Base-by-base conservation (phyloP, 2,113 vertebrate genomes). In the Xenopus laevis region DNA sequence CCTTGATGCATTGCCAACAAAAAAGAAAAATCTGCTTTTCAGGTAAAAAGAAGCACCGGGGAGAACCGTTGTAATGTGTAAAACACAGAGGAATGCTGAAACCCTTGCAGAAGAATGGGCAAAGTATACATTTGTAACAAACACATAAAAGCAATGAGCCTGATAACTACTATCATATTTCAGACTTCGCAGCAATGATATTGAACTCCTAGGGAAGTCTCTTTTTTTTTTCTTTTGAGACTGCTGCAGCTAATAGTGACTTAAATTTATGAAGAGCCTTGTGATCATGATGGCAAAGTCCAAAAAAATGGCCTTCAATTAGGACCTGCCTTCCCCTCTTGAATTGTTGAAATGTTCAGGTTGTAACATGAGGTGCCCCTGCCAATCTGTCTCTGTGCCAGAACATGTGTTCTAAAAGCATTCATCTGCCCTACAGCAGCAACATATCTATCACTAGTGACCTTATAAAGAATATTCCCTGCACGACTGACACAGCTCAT, bases 381-480 rank as follows among this genome's bases (percentile, higher is more conserved):
- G 74, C 66, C 73, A 76, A 76, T 76, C 73, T 63, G 66, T 75
- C 73, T 76, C 46, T 16, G 18, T 44, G 66, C 59, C 16, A 60
- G 15, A 27, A 47, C 58, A 46, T 40, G 59, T n/a, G 73, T 21
- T 55, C 27, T 55, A 53, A 53, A 57, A 52, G 66, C 74, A 70
- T 77, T 70, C 60, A 70, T 77, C 74, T 69, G 66, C 33, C 23
- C 15, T 33, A 23, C 12, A 50, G 74, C 74, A 60, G 66, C 47
- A 45, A 33, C n/a, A 69, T 50, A 70, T 77, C 74, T 64, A 46
- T 77, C 74, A 70, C 47, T 17, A 30, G 59, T 77, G 74, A 77
- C 74, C 74, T 77, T 77, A 70, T 45, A 64, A 67, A 70, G 74
- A 77, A 77, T 77, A 64, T 70, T 64, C 74, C 66, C 74, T 23